Base-by-base conservation (phyloP, 2,113 vertebrate species). In the Limnothrissa miodon region DNA sequence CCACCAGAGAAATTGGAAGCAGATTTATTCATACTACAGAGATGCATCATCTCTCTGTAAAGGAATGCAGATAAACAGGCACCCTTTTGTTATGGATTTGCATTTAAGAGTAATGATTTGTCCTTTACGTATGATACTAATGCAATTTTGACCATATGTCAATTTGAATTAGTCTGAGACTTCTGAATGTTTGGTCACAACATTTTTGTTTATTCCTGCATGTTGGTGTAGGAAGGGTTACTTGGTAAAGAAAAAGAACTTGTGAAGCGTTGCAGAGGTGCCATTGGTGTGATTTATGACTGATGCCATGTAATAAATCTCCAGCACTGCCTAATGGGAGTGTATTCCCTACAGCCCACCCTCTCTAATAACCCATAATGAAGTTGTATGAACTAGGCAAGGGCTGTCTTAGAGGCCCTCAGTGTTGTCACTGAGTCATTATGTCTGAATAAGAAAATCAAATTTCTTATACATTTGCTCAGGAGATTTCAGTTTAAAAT, bases 301-400 rank as follows among this genome's bases (percentile, higher is more conserved):
- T 81, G 29, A 78, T 36, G 79, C 44, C 46, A 59, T 80, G 59
- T 29, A 66, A 66, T 66, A 66, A 66, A 66, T 66, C 59, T 66
- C 59, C n/a, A 66, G 25, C 29, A 83, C 80, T 66, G 66, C 79
- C 74, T 81, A 51, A 13, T 70, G 44, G 42, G 51, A 81, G 46
- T 13, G 46, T 15, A 5, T 53, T 9, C 59, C 11, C 2, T 29
- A n/a, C 59, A 8, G 3, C n/a, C 25, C 59, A 11, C 2, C 56
- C 56, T 25, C 7, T n/a, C 66, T 56, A 78, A 81, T 42, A 42
- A 10, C 39, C 42, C 46, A 33, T 80, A 83, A 83, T 81, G 83
- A 51, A 85, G 46, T 19, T 81, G 45, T 81, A 66, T 66, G 25
- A 9, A 29, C 29, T 66, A 25, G 59, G 33, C 25, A 29, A 29